Evolutionary conservation across 2,113 vertebrate genomes (phyloP), one percentile per base, ranked within the genome.

Genomic region (Miniopterus natalensis): DNA sequence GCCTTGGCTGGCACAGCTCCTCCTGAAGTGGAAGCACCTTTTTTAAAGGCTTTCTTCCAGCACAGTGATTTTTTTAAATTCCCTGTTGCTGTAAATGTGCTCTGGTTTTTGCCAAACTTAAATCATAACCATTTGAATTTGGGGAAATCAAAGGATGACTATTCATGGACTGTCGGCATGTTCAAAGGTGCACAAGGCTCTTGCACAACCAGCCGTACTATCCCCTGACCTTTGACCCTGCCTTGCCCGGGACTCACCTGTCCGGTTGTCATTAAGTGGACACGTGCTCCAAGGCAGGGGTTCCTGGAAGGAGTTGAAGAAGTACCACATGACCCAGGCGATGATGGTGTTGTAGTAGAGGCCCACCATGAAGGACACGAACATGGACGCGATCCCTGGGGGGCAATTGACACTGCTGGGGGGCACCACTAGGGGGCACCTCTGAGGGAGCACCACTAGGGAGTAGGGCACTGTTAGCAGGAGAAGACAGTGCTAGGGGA

Each of bases 311-410:
- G 99, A 99, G 98, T 99, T 99, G 98, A 99, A 99, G 97, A 99
- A 99, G 97, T 99, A 99, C 99, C 99, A 99, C 99, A 99, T 99
- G 94, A 99, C 99, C 98, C 99, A 99, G 94, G 99, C 99, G 80
- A 99, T 99, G 96, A 99, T 99, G n/a, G 99, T 99, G 92, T 99
- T 99, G 93, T 99, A 99, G 97, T 99, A 99, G 8, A 99, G 97
- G 15, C 99, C 98, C 88, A 99, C 98, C 88, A 99, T 86, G 94
- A 99, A 98, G 80, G 99, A 99, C 11, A 99, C 99, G 18, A 99
- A 74, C 99, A 99, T 99, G 95, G 99, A 99, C 1, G 99, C 98
- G 8, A 99, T 98, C 70, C 99, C 99, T 99, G 96, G 3, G 9
- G 74, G 53, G 49, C 2, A 63, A 42, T n/a, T 13, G 1, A 29